Conservation (phyloP, 2,888 invertebrate species). For the Leptarthrus brevirostris region DNA sequence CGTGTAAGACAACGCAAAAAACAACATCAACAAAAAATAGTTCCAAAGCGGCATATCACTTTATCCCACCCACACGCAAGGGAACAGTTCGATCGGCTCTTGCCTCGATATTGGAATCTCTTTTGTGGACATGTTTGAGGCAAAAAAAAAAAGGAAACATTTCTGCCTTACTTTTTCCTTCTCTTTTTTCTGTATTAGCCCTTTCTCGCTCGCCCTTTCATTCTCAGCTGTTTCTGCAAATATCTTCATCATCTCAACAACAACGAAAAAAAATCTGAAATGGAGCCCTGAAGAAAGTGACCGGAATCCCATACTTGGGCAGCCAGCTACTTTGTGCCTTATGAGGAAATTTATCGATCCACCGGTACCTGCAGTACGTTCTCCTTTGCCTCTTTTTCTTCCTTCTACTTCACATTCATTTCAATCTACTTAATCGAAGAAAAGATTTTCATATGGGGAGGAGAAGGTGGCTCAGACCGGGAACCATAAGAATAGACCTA, state of each 20-base stretch:
- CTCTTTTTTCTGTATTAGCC: neutral
- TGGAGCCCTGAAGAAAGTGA: neutral
- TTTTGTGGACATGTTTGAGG: too few species aligned
- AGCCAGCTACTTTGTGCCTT: neutral
- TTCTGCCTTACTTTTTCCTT: neutral
- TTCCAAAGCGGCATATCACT: conserved; percentile 16
- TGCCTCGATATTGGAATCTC: too few species aligned
- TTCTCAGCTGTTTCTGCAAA: neutral
- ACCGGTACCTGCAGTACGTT: too few species aligned
- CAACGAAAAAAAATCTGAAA: too few species aligned
- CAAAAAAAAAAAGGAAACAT: too few species aligned
- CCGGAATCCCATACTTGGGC: neutral
- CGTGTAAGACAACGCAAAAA: too few species aligned
- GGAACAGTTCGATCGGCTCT: conserved; percentile 9
- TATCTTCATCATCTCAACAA: neutral
- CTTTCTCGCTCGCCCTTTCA: neutral
- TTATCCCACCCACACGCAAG: conserved; percentile 39
- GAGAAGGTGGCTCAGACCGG: too few species aligned
- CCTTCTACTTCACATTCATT: neutral
- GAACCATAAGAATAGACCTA: too few species aligned
- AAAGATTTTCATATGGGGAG: too few species aligned
- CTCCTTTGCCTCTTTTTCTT: too few species aligned
- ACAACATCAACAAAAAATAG: too few species aligned
- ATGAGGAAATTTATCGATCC: neutral
- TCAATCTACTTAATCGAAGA: too few species aligned